These are phyloP conservation scores for Caenorhabditis sp. DNA, from an alignment of 2,888 invertebrate species.

Conservation along the genomic window DNA sequence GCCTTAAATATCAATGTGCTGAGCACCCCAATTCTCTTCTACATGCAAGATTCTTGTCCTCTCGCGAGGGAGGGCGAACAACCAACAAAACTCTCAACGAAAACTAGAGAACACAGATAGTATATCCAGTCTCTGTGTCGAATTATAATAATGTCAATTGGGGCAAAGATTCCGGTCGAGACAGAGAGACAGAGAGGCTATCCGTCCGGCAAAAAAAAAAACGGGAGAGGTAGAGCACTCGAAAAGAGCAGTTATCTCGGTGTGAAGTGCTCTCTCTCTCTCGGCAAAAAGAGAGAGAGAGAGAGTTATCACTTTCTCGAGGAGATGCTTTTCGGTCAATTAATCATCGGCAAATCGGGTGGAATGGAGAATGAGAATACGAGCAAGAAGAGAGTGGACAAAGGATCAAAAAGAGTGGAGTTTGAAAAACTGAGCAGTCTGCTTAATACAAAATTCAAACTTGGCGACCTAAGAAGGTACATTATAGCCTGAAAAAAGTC, in stretches of 20 bases:
- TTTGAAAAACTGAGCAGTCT: too few species aligned
- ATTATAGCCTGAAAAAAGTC: too few species aligned
- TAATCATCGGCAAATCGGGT: not conserved
- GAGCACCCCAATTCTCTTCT: too few species aligned
- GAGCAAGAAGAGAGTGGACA: not conserved
- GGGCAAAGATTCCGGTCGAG: conserved; percentile 4
- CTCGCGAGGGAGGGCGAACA: not conserved
- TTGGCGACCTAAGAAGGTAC: too few species aligned
- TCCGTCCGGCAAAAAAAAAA: not conserved
- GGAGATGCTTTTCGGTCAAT: conserved; percentile 13
- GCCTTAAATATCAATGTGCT: too few species aligned
- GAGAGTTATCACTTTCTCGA: too few species aligned
- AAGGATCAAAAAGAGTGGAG: not conserved
- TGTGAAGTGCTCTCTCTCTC: conserved; percentile 4
- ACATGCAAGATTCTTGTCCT: conserved; percentile 9
- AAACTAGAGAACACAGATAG: not conserved
- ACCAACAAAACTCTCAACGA: not conserved
- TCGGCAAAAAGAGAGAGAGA: too few species aligned
- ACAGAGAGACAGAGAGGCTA: not conserved
- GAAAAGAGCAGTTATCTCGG: not conserved
- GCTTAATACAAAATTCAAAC: too few species aligned
- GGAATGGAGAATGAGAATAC: not conserved
- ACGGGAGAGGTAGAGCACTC: not conserved
- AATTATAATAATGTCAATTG: conserved; percentile 6
- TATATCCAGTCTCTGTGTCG: conserved; percentile 4